Evolutionary conservation across 2,888 invertebrate genomes (phyloP).

Genomic region (Drosophila ustulata): DNA sequence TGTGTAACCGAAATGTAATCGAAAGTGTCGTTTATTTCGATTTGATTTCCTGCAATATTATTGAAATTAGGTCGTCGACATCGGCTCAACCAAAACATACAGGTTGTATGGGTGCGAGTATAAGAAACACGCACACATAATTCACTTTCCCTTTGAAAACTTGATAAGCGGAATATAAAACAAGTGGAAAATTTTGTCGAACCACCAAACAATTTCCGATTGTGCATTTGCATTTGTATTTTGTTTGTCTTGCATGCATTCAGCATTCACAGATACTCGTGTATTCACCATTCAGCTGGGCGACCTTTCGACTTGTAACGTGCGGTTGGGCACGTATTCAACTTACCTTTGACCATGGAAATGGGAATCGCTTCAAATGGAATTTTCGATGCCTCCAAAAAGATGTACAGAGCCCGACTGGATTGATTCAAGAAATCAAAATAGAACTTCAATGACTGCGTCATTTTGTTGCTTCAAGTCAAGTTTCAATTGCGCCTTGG

Average conservation of each 20-base stretch:
- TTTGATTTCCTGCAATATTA: constrained; percentile 2
- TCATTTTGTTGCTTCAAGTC: constrained; percentile 62
- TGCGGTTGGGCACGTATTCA: constrained; percentile 54
- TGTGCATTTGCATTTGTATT: constrained; percentile 8
- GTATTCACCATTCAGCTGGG: constrained; percentile 8
- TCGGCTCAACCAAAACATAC: not conserved
- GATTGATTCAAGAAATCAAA: constrained; percentile 92
- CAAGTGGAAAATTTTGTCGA: constrained; percentile 66
- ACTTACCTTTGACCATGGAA: constrained; percentile 88
- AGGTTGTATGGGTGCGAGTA: not conserved
- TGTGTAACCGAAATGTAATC: not conserved
- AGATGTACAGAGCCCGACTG: constrained; percentile 90
- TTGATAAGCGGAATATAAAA: constrained; percentile 54
- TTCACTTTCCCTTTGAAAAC: constrained; percentile 51
- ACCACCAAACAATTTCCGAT: constrained; percentile 26
- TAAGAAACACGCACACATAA: constrained; percentile 8
- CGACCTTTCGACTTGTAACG: not conserved
- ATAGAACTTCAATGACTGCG: constrained; percentile 88
- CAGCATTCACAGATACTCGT: constrained; percentile 43
- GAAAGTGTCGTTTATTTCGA: not conserved
- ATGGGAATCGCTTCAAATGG: constrained; percentile 88
- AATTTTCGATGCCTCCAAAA: constrained; percentile 88
- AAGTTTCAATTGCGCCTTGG: not conserved
- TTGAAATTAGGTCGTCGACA: not conserved
- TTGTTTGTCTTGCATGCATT: not conserved